Evolutionary conservation across 2,113 vertebrate species (phyloP), one percentile per base, ranked within the genome.

Genomic region (Solenodon paradoxus): DNA sequence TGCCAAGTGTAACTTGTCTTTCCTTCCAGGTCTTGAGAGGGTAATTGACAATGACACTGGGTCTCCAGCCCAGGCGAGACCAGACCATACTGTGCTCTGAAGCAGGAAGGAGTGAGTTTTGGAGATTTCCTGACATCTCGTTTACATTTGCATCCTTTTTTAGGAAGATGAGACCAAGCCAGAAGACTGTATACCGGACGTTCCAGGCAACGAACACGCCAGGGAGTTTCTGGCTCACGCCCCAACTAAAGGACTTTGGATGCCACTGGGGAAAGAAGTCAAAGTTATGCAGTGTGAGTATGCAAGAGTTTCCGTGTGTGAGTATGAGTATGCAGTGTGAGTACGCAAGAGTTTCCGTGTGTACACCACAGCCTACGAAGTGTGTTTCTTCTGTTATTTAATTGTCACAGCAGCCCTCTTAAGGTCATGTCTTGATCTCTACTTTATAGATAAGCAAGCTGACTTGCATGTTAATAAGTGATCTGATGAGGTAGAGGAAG

Each of bases 191-290:
- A 99, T 99, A 84, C 99, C 99, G 90, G 99, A 99, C 71, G 98
- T 98, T 32, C 99, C 99, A 13, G 99, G 99, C 95, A 99, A 99
- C 97, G 99, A 99, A 97, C 97, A 98, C 0, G 99, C 99, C 83
- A 98, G 99, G 94, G 98, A 97, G 64, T 99, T 99, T 97, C 98
- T 99, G 97, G 99, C 99, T 7, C 98, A 99, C 7, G 99, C 99
- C 8, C 99, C 99, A 3, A 99, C 99, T 6, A 99, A 88, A 97
- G 99, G 99, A 32, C 98, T 99, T 32, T 99, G 99, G 99, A 99
- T 99, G 99, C 99, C 99, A n/a, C 98, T 99, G 92, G 99, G 99
- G 68, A 99, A 99, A 97, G 99, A 99, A 97, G 99, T 99, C 97
- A 99, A 99, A 97, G 99, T 99, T 26, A 72, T 72, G 69, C 69